Conservation (phyloP, 1,140 invertebrate species). For the Monomorium pharaonis region DNA sequence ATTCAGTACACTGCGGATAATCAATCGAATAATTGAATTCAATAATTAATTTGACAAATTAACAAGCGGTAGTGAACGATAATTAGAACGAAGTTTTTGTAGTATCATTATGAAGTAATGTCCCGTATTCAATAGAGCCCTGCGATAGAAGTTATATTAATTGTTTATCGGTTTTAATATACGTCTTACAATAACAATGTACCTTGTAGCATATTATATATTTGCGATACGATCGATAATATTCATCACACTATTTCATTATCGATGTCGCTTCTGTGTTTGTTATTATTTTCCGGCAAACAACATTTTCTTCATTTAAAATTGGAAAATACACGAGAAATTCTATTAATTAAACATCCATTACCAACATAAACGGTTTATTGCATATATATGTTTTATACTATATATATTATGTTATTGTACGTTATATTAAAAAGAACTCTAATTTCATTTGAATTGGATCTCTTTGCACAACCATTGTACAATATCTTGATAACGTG, state of each 20-base stretch:
- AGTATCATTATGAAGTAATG: slow-evolving; percentile 21
- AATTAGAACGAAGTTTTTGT: slow-evolving; percentile 29
- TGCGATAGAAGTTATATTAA: neutral
- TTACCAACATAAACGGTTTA: neutral
- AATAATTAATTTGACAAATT: slow-evolving; percentile 46
- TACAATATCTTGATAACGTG: neutral
- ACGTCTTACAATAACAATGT: slow-evolving; percentile 11
- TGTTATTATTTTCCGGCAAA: neutral
- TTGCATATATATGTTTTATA: neutral
- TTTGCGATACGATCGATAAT: neutral
- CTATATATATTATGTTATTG: neutral
- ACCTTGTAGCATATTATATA: neutral
- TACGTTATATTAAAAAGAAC: neutral
- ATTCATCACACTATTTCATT: neutral
- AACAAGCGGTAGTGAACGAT: neutral
- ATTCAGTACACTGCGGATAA: neutral
- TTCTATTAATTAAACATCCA: neutral
- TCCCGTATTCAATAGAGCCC: neutral
- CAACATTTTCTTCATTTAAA: slow-evolving; percentile 22
- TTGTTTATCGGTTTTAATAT: slow-evolving; percentile 35
- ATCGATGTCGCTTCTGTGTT: neutral
- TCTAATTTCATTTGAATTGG: neutral
- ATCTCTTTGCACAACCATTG: neutral
- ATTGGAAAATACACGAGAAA: neutral
- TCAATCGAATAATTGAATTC: slow-evolving; percentile 26